Evolutionary conservation across 2,888 invertebrate species (phyloP), one percentile per base, ranked within the genome.

Genomic region (Amblyjoppa fuscipennis): DNA sequence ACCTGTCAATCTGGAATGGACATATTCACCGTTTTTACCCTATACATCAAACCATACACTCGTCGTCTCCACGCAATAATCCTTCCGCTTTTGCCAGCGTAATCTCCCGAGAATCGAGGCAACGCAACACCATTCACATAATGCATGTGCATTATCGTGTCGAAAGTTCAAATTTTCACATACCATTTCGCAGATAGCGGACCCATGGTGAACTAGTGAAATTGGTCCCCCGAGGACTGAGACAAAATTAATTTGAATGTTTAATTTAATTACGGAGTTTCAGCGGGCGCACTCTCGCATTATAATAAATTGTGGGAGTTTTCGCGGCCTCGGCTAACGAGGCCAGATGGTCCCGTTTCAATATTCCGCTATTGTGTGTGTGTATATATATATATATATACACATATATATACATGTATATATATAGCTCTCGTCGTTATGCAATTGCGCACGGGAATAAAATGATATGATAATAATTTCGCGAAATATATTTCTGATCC

Each of bases 221-320:
- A 34, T 16, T 64, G 61, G 31, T 7, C 25, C 25, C 74, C 61
- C 66, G 34, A 28, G 20, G 45, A 41, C 56, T 69, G 25, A 13
- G 3, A 69, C 16, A 9, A 49, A 81, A 84, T 81, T 73, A 61
- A 84, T 84, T 78, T 13, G 51, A 34, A 74, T 53, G 34, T 53
- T 81, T 75, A 69, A 81, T 81, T 64, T n/a, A 56, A 84, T 69
- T 78, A 53, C 31, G 16, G 64, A 70, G 66, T 71, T 81, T 70
- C 45, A 45, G 49, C 51, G 68, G 51, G 77, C 7, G 31, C 34
- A 51, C 11, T 25, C 28, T 51, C 51, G 16, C 34, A 75, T 61
- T 74, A 78, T 69, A 70, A 77, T 68, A 73, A 73, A 81, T 77
- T 59, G 20, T 25, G 66, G 38, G 45, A 73, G 28, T 28, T 69